A percentile compares a stretch with the other conserved stretches of the same genome.
phyloP scores from a whole-genome alignment of 2,113 vertebrate species.

The Microcebus tavaratra region DNA sequence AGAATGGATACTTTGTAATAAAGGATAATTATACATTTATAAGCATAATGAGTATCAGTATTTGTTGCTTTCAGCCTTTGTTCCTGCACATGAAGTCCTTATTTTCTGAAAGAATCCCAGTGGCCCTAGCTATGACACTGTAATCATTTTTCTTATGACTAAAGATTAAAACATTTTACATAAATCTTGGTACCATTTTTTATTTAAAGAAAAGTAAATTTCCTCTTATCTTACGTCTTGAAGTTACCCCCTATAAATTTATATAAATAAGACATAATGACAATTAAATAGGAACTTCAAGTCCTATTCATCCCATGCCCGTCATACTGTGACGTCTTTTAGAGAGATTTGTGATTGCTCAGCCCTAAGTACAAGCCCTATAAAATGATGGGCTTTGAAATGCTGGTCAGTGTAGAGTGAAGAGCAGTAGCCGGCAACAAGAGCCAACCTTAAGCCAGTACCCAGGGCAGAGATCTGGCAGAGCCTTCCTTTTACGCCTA shows the following conservation, averaged over 20 bases:
- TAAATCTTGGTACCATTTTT: not conserved
- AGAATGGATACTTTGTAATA: not conserved
- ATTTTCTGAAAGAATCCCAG: not conserved
- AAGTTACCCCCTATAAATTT: constrained; percentile 75
- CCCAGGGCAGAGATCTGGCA: constrained; percentile 27
- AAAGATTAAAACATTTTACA: constrained; percentile 40
- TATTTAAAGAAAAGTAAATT: constrained; percentile 52
- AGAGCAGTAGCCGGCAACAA: constrained; percentile 67
- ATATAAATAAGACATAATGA: constrained; percentile 76
- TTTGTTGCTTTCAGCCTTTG: not conserved
- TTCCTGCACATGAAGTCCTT: not conserved
- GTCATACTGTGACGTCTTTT: constrained; percentile 90
- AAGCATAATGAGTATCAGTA: not conserved
- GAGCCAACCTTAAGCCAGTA: constrained; percentile 1
- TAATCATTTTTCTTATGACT: constrained; percentile 8
- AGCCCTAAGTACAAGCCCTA: constrained; percentile 84
- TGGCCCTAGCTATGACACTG: not conserved
- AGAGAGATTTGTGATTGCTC: constrained; percentile 87
- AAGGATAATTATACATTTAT: not conserved
- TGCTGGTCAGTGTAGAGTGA: constrained; percentile 81
- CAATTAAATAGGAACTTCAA: constrained; percentile 82
- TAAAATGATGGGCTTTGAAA: constrained; percentile 87
- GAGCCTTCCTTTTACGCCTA: not conserved
- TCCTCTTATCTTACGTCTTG: constrained; percentile 42
- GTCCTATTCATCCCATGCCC: constrained; percentile 84